These are phyloP conservation scores for Deroptyus accipitrinus DNA, from an alignment of 2,113 vertebrate genomes.

Conservation along the genomic window DNA sequence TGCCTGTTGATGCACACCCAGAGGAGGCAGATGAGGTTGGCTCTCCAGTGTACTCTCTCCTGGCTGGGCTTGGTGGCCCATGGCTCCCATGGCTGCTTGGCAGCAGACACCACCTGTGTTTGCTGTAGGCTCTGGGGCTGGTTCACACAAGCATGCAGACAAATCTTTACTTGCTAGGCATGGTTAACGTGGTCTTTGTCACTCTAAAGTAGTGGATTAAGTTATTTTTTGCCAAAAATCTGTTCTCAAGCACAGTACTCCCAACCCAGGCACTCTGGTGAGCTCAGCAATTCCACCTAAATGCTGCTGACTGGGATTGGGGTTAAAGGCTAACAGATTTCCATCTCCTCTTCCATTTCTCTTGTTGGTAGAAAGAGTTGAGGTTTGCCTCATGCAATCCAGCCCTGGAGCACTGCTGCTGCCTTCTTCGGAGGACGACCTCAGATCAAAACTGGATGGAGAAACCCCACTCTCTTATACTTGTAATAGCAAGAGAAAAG, in stretches of 20 bases:
- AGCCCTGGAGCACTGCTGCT: background rate
- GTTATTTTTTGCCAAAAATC: background rate
- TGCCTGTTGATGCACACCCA: background rate
- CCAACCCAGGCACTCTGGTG: fast-evolving
- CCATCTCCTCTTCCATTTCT: background rate
- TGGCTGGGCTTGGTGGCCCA: background rate
- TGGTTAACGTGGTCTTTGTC: background rate
- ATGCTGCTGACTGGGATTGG: background rate
- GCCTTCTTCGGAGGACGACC: background rate
- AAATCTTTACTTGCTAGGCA: background rate
- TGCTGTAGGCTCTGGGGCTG: background rate
- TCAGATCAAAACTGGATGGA: background rate
- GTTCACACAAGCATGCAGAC: background rate
- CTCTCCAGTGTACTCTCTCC: background rate
- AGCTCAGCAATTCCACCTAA: background rate
- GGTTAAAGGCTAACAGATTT: background rate
- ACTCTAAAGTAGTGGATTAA: background rate
- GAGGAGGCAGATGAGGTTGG: background rate
- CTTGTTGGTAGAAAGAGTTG: background rate
- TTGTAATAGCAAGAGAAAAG: background rate
- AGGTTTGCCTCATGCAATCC: background rate
- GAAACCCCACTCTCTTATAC: background rate
- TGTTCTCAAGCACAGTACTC: background rate
- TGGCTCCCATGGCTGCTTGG: background rate
- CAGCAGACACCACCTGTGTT: background rate